These are phyloP conservation scores for Diplogasteroides magnus DNA, from an alignment of 1,140 invertebrate genomes.

Conservation along the genomic window DNA sequence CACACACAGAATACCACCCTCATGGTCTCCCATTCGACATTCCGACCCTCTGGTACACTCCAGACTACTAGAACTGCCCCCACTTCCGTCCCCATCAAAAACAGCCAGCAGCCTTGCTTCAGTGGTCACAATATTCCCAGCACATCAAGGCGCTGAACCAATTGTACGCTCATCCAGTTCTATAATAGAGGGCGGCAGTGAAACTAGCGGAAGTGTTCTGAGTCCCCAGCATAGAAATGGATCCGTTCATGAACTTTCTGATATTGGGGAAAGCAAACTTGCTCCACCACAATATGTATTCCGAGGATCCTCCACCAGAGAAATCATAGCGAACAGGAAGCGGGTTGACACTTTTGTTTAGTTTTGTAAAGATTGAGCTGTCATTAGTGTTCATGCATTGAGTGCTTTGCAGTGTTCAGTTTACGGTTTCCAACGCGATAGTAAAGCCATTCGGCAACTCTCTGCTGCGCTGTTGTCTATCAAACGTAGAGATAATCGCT, in stretches of 20 bases:
- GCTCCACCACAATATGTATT: background rate
- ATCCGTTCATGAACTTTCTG: background rate
- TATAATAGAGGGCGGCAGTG: background rate
- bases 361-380: background rate
- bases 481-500: too few species aligned
- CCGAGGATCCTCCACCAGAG: background rate
- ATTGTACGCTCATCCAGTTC: too few species aligned
- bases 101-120: background rate
- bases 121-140: background rate
- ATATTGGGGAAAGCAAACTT: background rate
- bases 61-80: background rate
- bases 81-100: background rate
- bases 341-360: background rate
- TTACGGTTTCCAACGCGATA: too few species aligned
- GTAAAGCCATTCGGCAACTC: too few species aligned
- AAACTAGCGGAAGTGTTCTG: background rate
- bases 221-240: background rate
- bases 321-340: background rate
- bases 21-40: background rate
- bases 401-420: background rate
- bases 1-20: background rate
- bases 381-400: background rate
- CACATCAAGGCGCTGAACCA: too few species aligned
- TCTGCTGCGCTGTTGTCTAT: too few species aligned
- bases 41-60: background rate